Evolutionary conservation across 2,797 vertebrate genomes (phyloP).

Genomic region (Dermochelys coriacea): DNA sequence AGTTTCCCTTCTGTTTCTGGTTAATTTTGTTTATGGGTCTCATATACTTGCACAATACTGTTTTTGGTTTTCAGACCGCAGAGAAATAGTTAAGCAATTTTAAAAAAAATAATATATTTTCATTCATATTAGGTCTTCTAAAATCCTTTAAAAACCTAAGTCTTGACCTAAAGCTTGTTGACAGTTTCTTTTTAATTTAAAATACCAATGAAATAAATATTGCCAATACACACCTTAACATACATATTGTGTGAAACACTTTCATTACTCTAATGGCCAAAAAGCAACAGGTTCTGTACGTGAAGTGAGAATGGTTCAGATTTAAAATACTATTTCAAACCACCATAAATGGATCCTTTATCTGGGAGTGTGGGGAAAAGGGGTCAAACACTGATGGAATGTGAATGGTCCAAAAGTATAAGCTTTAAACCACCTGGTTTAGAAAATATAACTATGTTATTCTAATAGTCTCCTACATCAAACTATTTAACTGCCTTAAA

Average conservation of each 20-base stretch:
- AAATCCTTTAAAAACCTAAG: not conserved
- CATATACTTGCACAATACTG: not conserved
- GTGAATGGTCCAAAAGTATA: not conserved
- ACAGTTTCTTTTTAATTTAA: not conserved
- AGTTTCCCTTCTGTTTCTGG: not conserved
- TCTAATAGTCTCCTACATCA: not conserved
- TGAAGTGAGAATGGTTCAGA: not conserved
- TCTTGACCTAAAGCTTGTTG: not conserved
- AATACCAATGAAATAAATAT: not conserved
- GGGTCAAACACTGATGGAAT: not conserved
- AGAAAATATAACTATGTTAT: not conserved
- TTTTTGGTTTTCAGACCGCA: not conserved
- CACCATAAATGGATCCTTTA: not conserved
- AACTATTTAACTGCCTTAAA: not conserved
- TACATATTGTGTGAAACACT: not conserved
- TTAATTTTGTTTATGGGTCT: not conserved
- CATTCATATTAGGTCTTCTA: not conserved
- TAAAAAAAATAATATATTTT: not conserved
- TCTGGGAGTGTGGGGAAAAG: rapidly evolving
- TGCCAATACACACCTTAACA: not conserved
- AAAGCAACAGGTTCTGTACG: not conserved
- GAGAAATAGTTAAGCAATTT: not conserved
- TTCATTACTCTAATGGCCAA: not conserved
- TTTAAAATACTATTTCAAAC: not conserved
- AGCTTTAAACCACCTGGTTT: not conserved